Evolutionary conservation across 2,797 vertebrate species (phyloP).

Genomic region (Bryconaethiops microstoma): DNA sequence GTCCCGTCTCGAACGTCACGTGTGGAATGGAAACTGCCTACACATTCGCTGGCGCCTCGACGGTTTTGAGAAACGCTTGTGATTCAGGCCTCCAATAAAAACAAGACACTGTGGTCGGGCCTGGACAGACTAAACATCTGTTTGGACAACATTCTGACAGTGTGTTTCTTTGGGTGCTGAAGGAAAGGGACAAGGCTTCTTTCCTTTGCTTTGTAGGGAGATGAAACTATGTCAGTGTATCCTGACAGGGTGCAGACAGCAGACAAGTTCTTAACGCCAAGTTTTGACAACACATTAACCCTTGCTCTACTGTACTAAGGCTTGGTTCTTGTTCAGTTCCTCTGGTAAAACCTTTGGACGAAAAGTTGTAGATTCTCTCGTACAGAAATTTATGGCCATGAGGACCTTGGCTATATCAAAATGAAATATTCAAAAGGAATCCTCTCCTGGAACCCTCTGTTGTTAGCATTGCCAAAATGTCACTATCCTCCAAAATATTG

Average conservation of each 20-base stretch:
- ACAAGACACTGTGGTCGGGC: slow-evolving; percentile 63
- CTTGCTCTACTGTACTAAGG: slow-evolving; percentile 8
- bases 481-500: slow-evolving; percentile 47
- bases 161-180: slow-evolving; percentile 55
- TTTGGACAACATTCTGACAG: slow-evolving; percentile 71
- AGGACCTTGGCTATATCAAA: slow-evolving; percentile 33
- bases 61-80: slow-evolving; percentile 66
- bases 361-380: not conserved
- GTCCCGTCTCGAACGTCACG: slow-evolving; percentile 63
- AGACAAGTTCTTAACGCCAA: not conserved
- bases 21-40: slow-evolving; percentile 60
- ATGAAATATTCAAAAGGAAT: slow-evolving; percentile 36
- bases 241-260: slow-evolving; percentile 30
- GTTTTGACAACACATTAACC: slow-evolving; percentile 6
- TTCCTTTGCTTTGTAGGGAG: slow-evolving; percentile 29
- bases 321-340: not conserved
- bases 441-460: slow-evolving; percentile 43
- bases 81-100: slow-evolving; percentile 74
- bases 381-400: slow-evolving; percentile 20
- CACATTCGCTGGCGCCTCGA: slow-evolving; percentile 63
- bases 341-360: not conserved
- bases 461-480: slow-evolving; percentile 42
- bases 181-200: slow-evolving; percentile 22
- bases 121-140: slow-evolving; percentile 79
- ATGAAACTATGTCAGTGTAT: slow-evolving; percentile 27